These are phyloP conservation scores for Indicator maculatus DNA, from an alignment of 2,113 vertebrate species.

Conservation along the genomic window DNA sequence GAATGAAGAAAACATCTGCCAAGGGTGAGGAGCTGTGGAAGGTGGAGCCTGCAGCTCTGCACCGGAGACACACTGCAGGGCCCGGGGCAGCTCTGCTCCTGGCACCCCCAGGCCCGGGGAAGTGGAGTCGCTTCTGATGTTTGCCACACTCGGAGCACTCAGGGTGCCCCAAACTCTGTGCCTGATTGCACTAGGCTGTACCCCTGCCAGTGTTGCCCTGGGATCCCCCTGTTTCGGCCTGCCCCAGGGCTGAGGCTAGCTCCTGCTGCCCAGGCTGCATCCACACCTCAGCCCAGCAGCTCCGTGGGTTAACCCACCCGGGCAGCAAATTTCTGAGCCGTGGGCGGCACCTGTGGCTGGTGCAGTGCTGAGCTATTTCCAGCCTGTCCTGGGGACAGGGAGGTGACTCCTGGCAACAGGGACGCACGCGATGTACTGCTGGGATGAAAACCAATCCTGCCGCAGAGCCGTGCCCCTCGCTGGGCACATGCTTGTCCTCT, in stretches of 20 bases:
- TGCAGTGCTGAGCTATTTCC: constrained; percentile 66
- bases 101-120: fast-evolving
- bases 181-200: neutral
- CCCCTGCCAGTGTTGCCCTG: neutral
- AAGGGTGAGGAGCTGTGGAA: neutral
- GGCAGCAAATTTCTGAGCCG: neutral
- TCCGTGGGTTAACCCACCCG: neutral
- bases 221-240: neutral
- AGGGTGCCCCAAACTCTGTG: neutral
- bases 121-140: fast-evolving
- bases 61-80: neutral
- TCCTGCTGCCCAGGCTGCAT: too few species aligned
- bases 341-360: neutral
- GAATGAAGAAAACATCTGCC: constrained; percentile 55
- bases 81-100: neutral
- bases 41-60: neutral
- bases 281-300: neutral
- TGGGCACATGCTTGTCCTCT: neutral
- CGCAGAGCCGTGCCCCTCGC: neutral
- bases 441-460: constrained; percentile 64
- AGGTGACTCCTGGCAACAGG: constrained; percentile 38
- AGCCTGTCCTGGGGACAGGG: constrained; percentile 38
- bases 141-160: neutral
- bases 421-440: constrained; percentile 66
- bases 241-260: too few species aligned